Evolutionary conservation across 2,797 vertebrate species (phyloP).

Genomic region (Poeciliopsis gracilis): DNA sequence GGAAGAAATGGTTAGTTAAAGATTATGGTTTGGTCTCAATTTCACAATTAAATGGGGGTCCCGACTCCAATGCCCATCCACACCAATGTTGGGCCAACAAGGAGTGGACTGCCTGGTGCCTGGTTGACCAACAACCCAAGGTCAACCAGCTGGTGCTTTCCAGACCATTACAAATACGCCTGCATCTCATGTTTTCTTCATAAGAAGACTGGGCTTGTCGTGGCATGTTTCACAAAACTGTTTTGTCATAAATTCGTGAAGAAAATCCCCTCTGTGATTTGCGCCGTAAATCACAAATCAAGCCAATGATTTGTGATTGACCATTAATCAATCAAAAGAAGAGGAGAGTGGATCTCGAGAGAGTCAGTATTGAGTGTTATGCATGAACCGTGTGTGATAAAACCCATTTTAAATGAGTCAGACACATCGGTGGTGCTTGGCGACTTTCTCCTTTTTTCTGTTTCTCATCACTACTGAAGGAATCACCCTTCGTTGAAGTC

Average conservation of each 20-base stretch:
- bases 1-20: neutral
- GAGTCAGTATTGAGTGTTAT: neutral
- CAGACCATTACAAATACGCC: neutral
- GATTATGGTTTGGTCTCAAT: neutral
- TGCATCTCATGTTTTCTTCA: neutral
- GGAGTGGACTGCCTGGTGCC: neutral
- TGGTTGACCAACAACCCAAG: neutral
- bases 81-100: neutral
- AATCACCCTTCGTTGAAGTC: neutral
- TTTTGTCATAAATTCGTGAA: neutral
- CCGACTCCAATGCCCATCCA: neutral
- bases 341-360: neutral
- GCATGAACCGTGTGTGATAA: neutral
- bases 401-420: neutral
- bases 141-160: neutral
- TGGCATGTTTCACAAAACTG: neutral
- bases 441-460: neutral
- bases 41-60: neutral
- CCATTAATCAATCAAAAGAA: neutral
- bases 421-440: neutral
- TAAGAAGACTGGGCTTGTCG: too few relatives aligned
- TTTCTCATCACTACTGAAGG: neutral
- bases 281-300: neutral
- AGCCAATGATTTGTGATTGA: neutral
- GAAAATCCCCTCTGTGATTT: neutral